Evolutionary conservation across 2,888 invertebrate species (phyloP).

Genomic region (Aquatica leii): DNA sequence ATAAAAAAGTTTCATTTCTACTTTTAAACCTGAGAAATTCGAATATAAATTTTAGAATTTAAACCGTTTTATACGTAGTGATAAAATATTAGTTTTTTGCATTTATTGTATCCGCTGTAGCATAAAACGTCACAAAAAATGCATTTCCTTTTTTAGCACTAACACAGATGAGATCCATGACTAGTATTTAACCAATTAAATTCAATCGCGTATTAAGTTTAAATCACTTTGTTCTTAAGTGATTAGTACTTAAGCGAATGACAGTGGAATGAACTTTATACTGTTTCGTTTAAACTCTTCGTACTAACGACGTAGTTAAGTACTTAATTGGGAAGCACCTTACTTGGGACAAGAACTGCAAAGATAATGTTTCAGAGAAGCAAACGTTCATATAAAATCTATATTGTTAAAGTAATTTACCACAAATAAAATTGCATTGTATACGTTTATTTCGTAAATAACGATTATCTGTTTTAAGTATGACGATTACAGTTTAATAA

Average conservation of each 20-base stretch:
- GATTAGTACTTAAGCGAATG: conserved; percentile 50
- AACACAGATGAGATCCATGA: conserved; percentile 14
- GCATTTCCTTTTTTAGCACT: too few relatives aligned
- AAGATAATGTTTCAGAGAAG: conserved; percentile 15
- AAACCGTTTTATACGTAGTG: too few relatives aligned
- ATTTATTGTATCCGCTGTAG: too few relatives aligned
- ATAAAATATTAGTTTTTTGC: too few relatives aligned
- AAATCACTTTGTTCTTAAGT: conserved; percentile 55
- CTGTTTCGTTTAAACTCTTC: conserved; percentile 40
- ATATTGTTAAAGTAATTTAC: conserved; percentile 2
- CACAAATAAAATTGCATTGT: not conserved
- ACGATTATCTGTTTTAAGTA: conserved; percentile 17
- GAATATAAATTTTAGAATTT: too few relatives aligned
- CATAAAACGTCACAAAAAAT: too few relatives aligned
- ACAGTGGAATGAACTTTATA: conserved; percentile 48
- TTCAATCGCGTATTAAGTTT: conserved; percentile 51
- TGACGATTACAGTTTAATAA: conserved; percentile 19
- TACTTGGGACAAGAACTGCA: conserved; percentile 17
- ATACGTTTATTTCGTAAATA: conserved; percentile 4
- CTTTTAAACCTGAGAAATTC: too few relatives aligned
- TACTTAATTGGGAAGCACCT: conserved; percentile 28
- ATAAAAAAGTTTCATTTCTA: too few relatives aligned
- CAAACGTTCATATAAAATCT: conserved; percentile 2
- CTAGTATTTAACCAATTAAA: conserved; percentile 51
- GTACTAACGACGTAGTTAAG: conserved; percentile 27